Evolutionary conservation across 2,888 invertebrate species (phyloP), one percentile per base, ranked within the genome.

Genomic region (Strigamia crassipes): DNA sequence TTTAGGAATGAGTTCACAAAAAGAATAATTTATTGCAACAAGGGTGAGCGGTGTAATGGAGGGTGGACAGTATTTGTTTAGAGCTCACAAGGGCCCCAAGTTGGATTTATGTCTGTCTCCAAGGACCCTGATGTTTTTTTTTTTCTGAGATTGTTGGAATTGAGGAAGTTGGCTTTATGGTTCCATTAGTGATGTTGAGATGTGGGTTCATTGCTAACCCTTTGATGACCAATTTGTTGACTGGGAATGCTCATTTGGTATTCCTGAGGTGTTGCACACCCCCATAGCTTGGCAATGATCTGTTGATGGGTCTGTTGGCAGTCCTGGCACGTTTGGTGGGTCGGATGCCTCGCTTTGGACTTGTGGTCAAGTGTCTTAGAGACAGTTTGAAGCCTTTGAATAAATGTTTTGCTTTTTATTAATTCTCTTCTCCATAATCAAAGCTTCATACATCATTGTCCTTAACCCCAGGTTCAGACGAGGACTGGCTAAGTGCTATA

Each of bases 21-120:
- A 51, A 51, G 51, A 51, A 13, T 51, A 51, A 51, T 51, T 51
- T 51, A 51, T 51, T 10, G 15, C 51, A 51, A 18, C n/a, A 51
- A 51, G 51, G 51, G 51, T 51, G 51, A 51, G 51, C 18, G 0
- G 51, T 51, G 51, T 51, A 51, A 51, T 51, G 51, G 51, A 51
- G 51, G 51, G 51, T 51, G 51, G 51, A 51, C 51, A 51, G 51
- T 51, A 51, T 51, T 51, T 51, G 51, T 51, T 51, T 51, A 10
- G n/a, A 51, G 15, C 51, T 12, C 51, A 51, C 51, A 51, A 51
- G 51, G 51, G 18, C 51, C 18, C 18, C 51, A 18, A 18, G 51
- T 51, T 15, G 51, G 51, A 51, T 51, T 51, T 51, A 51, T 18
- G 51, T 5, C 2, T 18, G 51, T 51, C 51, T 18, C 18, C 38